These are phyloP conservation scores for Albula glossodonta DNA, from an alignment of 2,113 vertebrate genomes.

Conservation along the genomic window DNA sequence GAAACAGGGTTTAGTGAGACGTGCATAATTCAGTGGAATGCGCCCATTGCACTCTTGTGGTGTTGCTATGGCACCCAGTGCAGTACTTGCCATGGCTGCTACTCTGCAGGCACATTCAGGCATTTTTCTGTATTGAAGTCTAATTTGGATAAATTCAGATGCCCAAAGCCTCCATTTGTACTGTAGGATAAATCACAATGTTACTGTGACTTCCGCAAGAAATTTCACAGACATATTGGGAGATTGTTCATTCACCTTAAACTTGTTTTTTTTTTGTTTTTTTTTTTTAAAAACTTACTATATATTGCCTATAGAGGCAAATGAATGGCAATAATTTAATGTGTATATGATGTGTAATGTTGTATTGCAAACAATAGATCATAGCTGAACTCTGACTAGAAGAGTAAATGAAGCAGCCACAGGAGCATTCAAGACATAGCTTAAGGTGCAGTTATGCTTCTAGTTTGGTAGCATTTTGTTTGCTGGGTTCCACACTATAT, in stretches of 20 bases:
- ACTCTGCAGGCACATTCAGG: background rate
- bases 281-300: background rate
- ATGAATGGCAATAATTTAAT: background rate
- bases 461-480: background rate
- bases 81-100: background rate
- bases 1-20: slow-evolving; percentile 1
- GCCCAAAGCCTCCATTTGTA: background rate
- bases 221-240: background rate
- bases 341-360: background rate
- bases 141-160: background rate
- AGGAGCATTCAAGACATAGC: background rate
- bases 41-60: background rate
- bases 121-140: background rate
- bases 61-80: slow-evolving; percentile 13
- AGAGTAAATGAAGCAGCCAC: background rate
- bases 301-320: background rate
- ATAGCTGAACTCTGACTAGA: background rate
- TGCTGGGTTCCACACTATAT: background rate
- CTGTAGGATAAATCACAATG: background rate
- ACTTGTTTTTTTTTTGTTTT: no score
- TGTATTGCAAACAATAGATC: background rate
- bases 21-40: slow-evolving; percentile 17
- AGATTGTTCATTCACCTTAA: background rate
- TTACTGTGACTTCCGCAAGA: background rate
- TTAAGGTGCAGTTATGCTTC: background rate